Evolutionary conservation across 2,113 vertebrate species (phyloP).

Genomic region (Psittacula cyanocephala): DNA sequence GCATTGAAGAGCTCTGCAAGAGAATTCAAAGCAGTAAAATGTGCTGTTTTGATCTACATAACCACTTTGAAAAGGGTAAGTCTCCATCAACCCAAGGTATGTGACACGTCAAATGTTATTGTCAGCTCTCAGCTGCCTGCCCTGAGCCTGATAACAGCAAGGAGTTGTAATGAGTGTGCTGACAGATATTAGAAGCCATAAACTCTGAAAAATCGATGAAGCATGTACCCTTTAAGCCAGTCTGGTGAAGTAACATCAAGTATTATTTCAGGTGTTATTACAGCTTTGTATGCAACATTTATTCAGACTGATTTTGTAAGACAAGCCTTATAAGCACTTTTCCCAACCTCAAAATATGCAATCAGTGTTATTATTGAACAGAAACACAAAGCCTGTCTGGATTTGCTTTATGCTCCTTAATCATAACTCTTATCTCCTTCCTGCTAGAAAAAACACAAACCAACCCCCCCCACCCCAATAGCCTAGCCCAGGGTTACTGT

Average conservation of each 20-base stretch:
- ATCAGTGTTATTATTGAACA: not conserved
- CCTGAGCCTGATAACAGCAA: not conserved
- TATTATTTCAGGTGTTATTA: slow-evolving; percentile 18
- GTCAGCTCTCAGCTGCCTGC: slow-evolving; percentile 19
- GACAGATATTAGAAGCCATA: slow-evolving; percentile 7
- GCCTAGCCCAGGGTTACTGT: not conserved
- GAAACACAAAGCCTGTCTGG: not conserved
- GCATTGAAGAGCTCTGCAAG: not conserved
- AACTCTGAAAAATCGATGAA: slow-evolving; percentile 3
- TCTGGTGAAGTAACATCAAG: not conserved
- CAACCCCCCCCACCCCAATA: not conserved
- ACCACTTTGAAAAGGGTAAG: not conserved
- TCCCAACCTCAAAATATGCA: not conserved
- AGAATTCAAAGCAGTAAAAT: not conserved
- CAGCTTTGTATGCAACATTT: not conserved
- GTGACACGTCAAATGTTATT: not conserved
- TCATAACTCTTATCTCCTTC: not conserved
- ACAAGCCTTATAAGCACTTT: not conserved
- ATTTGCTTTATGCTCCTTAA: not conserved
- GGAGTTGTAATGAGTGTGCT: not conserved
- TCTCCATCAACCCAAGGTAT: not conserved
- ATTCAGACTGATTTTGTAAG: not conserved
- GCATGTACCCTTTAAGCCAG: not conserved
- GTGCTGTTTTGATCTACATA: not conserved
- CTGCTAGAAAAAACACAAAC: not conserved